Percentiles rank a stretch among this genome's conserved stretches.
Evolutionary conservation across 2,888 invertebrate genomes (phyloP).

Genomic region (Hypselothyrea guttata): DNA sequence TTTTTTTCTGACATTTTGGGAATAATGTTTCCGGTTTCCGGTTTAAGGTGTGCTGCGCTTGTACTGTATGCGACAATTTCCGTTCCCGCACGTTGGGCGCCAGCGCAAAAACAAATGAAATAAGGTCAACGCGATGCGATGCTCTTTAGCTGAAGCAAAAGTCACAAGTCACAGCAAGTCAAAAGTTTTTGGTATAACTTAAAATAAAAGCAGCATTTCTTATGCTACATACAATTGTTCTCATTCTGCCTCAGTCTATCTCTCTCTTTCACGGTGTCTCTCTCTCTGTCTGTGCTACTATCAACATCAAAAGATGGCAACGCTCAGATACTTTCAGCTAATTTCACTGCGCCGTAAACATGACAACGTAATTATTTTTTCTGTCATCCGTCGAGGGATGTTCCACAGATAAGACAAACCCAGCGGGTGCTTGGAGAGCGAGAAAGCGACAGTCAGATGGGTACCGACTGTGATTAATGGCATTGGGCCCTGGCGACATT

Average conservation of each 20-base stretch:
- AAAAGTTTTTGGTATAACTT: conserved; percentile 5
- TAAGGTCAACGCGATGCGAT: conserved; percentile 63
- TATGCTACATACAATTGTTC: too few relatives aligned
- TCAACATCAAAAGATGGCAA: conserved; percentile 70
- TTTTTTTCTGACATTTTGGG: conserved; percentile 73
- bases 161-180: conserved; percentile 23
- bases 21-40: conserved; percentile 76
- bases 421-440: not conserved
- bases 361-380: conserved; percentile 76
- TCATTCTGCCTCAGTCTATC: not conserved
- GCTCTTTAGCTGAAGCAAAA: conserved; percentile 48
- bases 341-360: conserved; percentile 72
- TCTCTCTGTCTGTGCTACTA: conserved; percentile 27
- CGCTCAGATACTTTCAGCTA: conserved; percentile 72
- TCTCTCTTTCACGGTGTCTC: not conserved
- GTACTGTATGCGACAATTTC: conserved; percentile 70
- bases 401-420: conserved; percentile 36
- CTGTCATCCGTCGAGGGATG: conserved; percentile 53
- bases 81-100: conserved; percentile 33
- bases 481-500: conserved; percentile 54
- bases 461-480: conserved; percentile 50
- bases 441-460: not conserved
- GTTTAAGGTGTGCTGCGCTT: conserved; percentile 69
- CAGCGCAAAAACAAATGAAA: conserved; percentile 32
- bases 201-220: too few relatives aligned